Conservation (phyloP, 2,888 invertebrate species). For the Ferrisia virgata region DNA sequence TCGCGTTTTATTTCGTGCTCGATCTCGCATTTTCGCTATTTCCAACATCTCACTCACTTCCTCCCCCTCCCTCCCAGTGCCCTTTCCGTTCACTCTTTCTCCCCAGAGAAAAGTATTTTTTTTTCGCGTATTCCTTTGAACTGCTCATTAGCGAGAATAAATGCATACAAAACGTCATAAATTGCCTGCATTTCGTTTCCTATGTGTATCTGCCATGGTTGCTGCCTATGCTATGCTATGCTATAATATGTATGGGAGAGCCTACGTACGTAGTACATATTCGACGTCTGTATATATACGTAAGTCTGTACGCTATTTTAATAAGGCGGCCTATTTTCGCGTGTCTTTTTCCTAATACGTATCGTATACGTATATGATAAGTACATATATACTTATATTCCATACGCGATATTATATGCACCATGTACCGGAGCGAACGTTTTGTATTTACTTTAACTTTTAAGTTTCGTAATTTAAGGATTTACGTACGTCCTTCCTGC, state of each 20-base stretch:
- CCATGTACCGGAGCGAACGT: neutral
- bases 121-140: constrained; percentile 29
- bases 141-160: constrained; percentile 24
- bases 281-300: neutral
- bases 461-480: neutral
- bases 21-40: too few species aligned
- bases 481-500: neutral
- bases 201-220: neutral
- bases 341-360: neutral
- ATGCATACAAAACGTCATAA: constrained; percentile 33
- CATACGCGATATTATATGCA: neutral
- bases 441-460: constrained; percentile 24
- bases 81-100: too few species aligned
- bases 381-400: neutral
- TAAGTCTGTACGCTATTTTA: constrained; percentile 1
- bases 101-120: neutral
- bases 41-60: neutral
- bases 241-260: too few species aligned
- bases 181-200: constrained; percentile 28
- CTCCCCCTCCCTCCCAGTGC: neutral
- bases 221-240: too few species aligned
- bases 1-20: neutral
- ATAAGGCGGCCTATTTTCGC: constrained; percentile 23
- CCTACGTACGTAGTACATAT: too few species aligned
- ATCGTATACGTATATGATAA: neutral